Evolutionary conservation across 2,797 vertebrate genomes (phyloP).

Genomic region (Eulemur albifrons): DNA sequence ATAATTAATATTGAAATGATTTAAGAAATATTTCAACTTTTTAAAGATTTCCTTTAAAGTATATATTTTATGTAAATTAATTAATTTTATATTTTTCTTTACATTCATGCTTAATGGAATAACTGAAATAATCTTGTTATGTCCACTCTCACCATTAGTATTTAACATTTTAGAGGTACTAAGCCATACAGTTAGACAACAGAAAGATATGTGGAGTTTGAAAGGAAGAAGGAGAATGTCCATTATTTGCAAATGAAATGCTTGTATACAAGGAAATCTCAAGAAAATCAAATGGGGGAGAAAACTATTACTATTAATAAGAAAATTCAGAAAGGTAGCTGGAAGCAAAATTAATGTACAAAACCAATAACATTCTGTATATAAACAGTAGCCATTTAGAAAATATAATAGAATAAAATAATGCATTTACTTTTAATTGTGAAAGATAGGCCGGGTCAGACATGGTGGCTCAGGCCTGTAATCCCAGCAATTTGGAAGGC

Average conservation of each 20-base stretch:
- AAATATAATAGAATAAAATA: background rate
- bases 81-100: slow-evolving; percentile 23
- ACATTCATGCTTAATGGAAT: background rate
- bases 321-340: background rate
- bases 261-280: background rate
- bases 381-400: background rate
- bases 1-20: slow-evolving; percentile 41
- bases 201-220: background rate
- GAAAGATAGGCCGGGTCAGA: background rate
- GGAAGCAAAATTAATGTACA: slow-evolving; percentile 17
- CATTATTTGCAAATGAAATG: background rate
- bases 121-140: background rate
- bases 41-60: background rate
- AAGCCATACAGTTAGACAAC: background rate
- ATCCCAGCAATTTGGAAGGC: no score
- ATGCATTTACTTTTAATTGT: background rate
- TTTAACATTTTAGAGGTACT: background rate
- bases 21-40: slow-evolving; percentile 26
- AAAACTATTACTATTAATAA: background rate
- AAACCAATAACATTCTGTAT: background rate
- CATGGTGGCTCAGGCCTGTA: no score
- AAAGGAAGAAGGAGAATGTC: background rate
- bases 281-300: slow-evolving; percentile 10
- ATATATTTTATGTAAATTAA: background rate
- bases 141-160: background rate